Conservation (phyloP, 2,797 vertebrate species). For the Orientallactaga sibirica region DNA sequence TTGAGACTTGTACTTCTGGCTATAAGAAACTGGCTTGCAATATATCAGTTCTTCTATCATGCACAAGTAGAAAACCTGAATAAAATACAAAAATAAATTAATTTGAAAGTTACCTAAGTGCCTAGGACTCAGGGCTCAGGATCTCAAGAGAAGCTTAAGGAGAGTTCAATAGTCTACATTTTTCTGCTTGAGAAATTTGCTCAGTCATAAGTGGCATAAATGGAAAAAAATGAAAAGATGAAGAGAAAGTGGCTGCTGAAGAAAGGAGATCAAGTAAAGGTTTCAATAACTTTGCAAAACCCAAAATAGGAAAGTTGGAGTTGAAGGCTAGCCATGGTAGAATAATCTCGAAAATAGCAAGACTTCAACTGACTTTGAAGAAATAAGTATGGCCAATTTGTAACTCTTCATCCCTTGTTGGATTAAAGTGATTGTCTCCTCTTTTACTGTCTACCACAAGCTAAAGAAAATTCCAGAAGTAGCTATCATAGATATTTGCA, state of each 20-base stretch:
- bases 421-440: background rate
- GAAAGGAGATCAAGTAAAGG: background rate
- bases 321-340: background rate
- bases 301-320: slow-evolving; percentile 9
- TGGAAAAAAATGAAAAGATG: slow-evolving; percentile 19
- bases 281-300: background rate
- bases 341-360: background rate
- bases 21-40: background rate
- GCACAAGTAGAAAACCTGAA: slow-evolving; percentile 38
- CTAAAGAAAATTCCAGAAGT: background rate
- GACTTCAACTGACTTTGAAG: background rate
- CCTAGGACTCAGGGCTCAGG: background rate
- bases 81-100: background rate
- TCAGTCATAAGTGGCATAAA: slow-evolving; percentile 25
- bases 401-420: background rate
- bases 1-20: slow-evolving; percentile 7
- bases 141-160: background rate
- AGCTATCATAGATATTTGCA: background rate
- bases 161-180: slow-evolving; percentile 25
- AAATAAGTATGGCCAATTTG: background rate
- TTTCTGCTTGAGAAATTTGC: background rate
- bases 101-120: slow-evolving; percentile 48
- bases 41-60: slow-evolving; percentile 30
- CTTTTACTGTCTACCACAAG: slow-evolving; percentile 13
- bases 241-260: background rate